Evolutionary conservation across 2,888 invertebrate species (phyloP), one percentile per base, ranked within the genome.

Genomic region (Listrodromus nycthemerus): DNA sequence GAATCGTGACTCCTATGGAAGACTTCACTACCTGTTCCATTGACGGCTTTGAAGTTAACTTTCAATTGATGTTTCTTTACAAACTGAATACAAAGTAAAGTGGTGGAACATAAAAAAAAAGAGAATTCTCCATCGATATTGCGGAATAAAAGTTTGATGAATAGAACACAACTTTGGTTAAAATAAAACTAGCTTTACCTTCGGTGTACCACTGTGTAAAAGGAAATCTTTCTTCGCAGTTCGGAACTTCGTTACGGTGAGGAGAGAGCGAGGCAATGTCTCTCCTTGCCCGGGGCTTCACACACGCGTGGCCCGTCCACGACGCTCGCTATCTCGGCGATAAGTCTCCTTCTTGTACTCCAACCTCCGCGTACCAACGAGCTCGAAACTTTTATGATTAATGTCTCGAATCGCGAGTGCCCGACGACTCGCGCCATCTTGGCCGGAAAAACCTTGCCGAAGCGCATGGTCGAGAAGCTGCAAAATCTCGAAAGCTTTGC

Each of bases 331-430:
- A 27, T 19, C 52, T 80, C 55, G 55, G 69, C 66, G 78, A 82
- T 75, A 77, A 81, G 73, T 79, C 82, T 69, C 65, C 24, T 73
- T 78, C 82, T 82, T 69, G 81, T 74, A 48, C 81, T 67, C 73
- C 37, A 77, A 78, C 61, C 76, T 83, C 33, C 21, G 27, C 63
- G 77, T 74, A 69, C 81, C 80, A 77, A 67, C 83, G 80, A 76
- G 77, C 80, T 70, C 45, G 73, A 86, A 85, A 85, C 85, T 85
- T 86, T 85, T 86, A 84, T 84, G 85, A 85, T 86, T 85, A 85
- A 86, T 86, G 85, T 83, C 77, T 70, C 71, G 73, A 66, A 75
- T 79, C 69, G 70, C 70, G 27, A 69, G 63, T 50, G 71, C 37
- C 24, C 71, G 50, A 19, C 61, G 83, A 80, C 83, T 76, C 55